A percentile compares a stretch with the other conserved stretches of the same genome.
Conservation (phyloP, 2,113 vertebrate genomes). For the Orthonyx spaldingii region DNA sequence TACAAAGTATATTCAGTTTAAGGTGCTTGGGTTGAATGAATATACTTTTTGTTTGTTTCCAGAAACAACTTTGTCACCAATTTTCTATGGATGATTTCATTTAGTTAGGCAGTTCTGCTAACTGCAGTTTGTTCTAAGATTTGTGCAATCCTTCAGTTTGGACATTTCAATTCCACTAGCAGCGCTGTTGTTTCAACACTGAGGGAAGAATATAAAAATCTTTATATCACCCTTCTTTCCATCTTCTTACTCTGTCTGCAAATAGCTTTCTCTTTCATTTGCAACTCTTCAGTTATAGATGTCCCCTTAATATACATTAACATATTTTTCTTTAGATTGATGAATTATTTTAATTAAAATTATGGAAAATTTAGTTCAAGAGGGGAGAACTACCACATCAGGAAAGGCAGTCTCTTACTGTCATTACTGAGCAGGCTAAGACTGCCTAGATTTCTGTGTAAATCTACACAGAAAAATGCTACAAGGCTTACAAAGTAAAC, state of each 20-base stretch:
- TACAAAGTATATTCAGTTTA: not conserved
- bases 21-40: not conserved
- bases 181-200: not conserved
- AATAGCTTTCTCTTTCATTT: not conserved
- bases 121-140: not conserved
- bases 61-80: not conserved
- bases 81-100: not conserved
- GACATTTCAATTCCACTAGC: not conserved
- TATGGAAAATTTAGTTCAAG: not conserved
- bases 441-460: not conserved
- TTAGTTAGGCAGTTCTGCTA: not conserved
- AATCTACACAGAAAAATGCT: not conserved
- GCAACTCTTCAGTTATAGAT: not conserved
- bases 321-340: not conserved
- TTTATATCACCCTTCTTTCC: not conserved
- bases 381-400: not conserved
- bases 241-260: not conserved
- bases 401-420: not conserved
- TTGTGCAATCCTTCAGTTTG: not conserved
- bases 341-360: not conserved
- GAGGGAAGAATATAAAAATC: not conserved
- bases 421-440: not conserved
- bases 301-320: not conserved
- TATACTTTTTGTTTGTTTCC: not conserved
- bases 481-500: not conserved